phyloP scores from a whole-genome alignment of 2,888 invertebrate genomes.

The Himalopsyche tibetana region DNA sequence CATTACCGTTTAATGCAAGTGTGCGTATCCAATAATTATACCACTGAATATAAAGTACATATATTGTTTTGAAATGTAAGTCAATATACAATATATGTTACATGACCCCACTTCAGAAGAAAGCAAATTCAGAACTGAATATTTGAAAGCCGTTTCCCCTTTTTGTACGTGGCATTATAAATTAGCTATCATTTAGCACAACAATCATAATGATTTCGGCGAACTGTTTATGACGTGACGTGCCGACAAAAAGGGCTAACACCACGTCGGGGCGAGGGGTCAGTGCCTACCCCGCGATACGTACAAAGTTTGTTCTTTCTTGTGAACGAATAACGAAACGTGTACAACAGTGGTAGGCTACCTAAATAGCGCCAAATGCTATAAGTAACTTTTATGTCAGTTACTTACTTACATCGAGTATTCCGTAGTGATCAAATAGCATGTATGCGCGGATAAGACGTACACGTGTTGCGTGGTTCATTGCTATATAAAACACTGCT shows the following conservation, averaged over 20 bases:
- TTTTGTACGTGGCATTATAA: neutral
- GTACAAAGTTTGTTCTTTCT: neutral
- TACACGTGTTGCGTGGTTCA: no score
- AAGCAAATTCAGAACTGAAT: neutral
- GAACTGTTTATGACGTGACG: conserved; percentile 18
- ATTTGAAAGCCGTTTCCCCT: neutral
- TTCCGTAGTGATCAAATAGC: no score
- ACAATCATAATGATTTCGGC: neutral
- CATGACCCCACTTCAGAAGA: no score
- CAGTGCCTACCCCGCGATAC: neutral
- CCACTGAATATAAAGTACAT: no score
- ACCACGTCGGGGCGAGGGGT: neutral
- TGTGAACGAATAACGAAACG: neutral
- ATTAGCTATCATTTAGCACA: neutral
- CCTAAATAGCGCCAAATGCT: neutral
- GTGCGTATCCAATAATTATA: no score
- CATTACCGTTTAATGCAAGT: no score
- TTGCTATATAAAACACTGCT: no score
- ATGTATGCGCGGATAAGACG: no score
- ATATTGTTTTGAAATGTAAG: no score
- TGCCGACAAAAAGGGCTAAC: conserved; percentile 2
- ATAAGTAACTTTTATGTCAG: no score
- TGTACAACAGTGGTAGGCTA: neutral
- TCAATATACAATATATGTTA: no score
- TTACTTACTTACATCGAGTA: no score